A percentile compares a stretch with the other conserved stretches of the same genome.
Evolutionary conservation across 2,113 vertebrate species (phyloP).

Genomic region (Xerus inauris): DNA sequence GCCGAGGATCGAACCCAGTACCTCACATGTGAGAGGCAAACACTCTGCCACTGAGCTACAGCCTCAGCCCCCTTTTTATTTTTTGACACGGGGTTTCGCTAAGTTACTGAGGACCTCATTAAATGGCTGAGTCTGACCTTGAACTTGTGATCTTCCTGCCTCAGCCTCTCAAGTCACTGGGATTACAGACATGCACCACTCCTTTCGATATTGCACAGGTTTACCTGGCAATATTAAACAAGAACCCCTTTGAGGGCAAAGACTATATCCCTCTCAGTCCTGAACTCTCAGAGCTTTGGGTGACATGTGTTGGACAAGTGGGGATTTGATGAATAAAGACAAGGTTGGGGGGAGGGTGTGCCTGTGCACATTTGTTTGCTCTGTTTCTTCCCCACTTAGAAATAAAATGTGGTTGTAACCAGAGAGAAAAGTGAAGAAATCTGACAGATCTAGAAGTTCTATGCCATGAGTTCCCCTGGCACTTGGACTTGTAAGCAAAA

Average conservation of each 20-base stretch:
- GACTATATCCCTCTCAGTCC: background rate
- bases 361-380: too few relatives aligned
- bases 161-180: too few relatives aligned
- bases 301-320: background rate
- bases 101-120: too few relatives aligned
- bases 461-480: background rate
- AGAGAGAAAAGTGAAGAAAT: background rate
- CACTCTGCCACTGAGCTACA: too few relatives aligned
- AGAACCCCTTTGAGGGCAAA: background rate
- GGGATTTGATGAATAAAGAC: background rate
- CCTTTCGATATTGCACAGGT: background rate
- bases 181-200: too few relatives aligned
- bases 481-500: conserved; percentile 21
- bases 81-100: too few relatives aligned
- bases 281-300: background rate
- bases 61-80: too few relatives aligned
- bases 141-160: too few relatives aligned
- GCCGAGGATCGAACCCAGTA: too few relatives aligned
- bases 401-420: background rate
- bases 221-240: background rate
- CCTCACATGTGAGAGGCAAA: too few relatives aligned
- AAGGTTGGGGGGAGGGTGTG: background rate
- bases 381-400: background rate
- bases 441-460: background rate
- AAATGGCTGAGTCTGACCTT: too few relatives aligned